phyloP scores from a whole-genome alignment of 2,113 vertebrate genomes.

The Sebastes schlegelii region DNA sequence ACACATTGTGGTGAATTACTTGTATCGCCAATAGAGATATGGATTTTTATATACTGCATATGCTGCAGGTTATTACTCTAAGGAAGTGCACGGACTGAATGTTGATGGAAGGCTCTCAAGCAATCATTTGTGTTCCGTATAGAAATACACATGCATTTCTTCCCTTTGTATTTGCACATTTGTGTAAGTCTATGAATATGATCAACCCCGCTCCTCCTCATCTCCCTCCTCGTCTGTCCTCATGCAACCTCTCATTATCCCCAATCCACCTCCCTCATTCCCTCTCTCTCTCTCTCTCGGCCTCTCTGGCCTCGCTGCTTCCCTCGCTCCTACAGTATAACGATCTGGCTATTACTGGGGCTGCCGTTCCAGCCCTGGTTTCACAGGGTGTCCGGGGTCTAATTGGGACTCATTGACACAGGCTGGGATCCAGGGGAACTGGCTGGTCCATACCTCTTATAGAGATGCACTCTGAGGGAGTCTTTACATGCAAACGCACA shows the following conservation, averaged over 20 bases:
- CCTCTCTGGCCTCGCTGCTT: slow-evolving; percentile 22
- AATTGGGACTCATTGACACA: slow-evolving; percentile 58
- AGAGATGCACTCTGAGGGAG: slow-evolving; percentile 10
- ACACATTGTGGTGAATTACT: neutral
- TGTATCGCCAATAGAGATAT: slow-evolving; percentile 1
- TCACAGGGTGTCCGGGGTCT: slow-evolving; percentile 56
- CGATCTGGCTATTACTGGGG: slow-evolving; percentile 62
- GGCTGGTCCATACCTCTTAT: neutral
- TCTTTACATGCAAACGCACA: slow-evolving; percentile 13
- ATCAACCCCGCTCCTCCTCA: slow-evolving; percentile 22
- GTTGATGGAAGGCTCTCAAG: neutral
- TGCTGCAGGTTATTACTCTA: slow-evolving; percentile 21
- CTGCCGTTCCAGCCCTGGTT: slow-evolving; percentile 47
- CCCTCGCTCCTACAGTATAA: slow-evolving; percentile 39
- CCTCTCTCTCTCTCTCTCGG: neutral
- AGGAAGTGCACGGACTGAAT: neutral
- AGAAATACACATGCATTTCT: neutral
- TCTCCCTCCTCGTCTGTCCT: slow-evolving; percentile 37
- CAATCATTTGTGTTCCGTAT: neutral
- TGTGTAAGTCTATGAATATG: slow-evolving; percentile 19
- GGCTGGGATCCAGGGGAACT: neutral
- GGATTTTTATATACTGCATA: slow-evolving; percentile 2
- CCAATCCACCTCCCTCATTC: slow-evolving; percentile 38
- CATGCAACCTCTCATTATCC: slow-evolving; percentile 63
- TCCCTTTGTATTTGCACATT: neutral